These are phyloP conservation scores for Pseudonaja textilis DNA, from an alignment of 2,113 vertebrate genomes.

Conservation along the genomic window DNA sequence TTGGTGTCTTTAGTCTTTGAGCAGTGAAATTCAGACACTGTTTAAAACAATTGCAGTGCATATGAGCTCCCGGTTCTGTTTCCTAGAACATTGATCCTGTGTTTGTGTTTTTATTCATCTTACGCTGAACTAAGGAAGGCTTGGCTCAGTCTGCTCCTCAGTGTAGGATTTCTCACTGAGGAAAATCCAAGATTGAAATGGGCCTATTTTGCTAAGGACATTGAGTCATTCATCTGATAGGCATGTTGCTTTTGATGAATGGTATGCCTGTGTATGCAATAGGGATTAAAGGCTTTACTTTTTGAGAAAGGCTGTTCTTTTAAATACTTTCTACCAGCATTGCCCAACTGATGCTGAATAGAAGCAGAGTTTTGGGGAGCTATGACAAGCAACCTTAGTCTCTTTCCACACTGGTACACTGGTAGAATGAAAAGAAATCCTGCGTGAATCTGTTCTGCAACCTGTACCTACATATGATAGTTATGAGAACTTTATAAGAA, in stretches of 20 bases:
- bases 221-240: constrained; percentile 42
- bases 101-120: constrained; percentile 66
- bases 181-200: constrained; percentile 56
- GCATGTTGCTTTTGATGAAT: constrained; percentile 40
- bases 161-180: constrained; percentile 55
- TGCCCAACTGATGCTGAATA: background rate
- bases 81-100: constrained; percentile 50
- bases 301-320: constrained; percentile 35
- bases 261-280: background rate
- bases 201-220: background rate
- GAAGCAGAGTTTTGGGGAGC: constrained; percentile 34
- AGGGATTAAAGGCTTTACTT: constrained; percentile 40
- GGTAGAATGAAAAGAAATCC: background rate
- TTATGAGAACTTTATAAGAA: constrained; percentile 37
- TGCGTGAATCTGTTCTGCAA: constrained; percentile 5
- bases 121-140: constrained; percentile 60
- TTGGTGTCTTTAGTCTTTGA: constrained; percentile 25
- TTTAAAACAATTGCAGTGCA: constrained; percentile 35
- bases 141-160: constrained; percentile 59
- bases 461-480: background rate
- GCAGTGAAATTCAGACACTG: background rate
- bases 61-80: constrained; percentile 46
- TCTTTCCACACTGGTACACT: constrained; percentile 29
- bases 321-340: background rate
- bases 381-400: constrained; percentile 1